These are phyloP conservation scores for Microctonus aethiopoides DNA, from an alignment of 2,888 invertebrate species.

Conservation along the genomic window DNA sequence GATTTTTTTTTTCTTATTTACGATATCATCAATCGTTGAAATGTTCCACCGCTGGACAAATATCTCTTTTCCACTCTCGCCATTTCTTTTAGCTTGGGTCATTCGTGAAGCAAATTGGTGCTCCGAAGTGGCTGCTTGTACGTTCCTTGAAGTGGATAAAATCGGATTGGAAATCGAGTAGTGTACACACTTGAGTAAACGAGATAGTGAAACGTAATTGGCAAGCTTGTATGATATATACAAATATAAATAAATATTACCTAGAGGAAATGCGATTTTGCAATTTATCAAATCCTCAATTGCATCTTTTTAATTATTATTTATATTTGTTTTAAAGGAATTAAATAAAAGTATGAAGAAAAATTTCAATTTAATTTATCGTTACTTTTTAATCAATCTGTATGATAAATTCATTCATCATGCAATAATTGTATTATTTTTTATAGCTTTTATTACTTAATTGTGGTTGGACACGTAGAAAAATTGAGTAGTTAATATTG, in stretches of 20 bases:
- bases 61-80: not conserved
- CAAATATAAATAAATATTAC: not conserved
- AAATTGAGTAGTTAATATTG: not conserved
- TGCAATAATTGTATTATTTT: not conserved
- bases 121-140: not conserved
- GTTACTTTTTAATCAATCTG: not conserved
- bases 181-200: not conserved
- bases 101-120: not conserved
- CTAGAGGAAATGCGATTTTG: too few relatives aligned
- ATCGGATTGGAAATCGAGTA: not conserved
- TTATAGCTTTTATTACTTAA: not conserved
- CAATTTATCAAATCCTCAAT: too few relatives aligned
- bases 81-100: not conserved
- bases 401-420: not conserved
- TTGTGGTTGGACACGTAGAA: not conserved
- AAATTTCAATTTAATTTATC: not conserved
- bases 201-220: constrained; percentile 1
- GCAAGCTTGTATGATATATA: not conserved
- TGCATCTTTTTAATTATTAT: too few relatives aligned
- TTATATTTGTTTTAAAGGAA: too few relatives aligned
- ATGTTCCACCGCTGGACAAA: not conserved
- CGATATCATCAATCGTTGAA: not conserved
- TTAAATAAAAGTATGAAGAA: too few relatives aligned
- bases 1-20: not conserved
- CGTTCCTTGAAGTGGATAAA: not conserved